Percentiles rank a stretch among this genome's conserved stretches.
These are phyloP conservation scores for Alcedo quadribrachys DNA, from an alignment of 2,797 vertebrate genomes.

Conservation along the genomic window DNA sequence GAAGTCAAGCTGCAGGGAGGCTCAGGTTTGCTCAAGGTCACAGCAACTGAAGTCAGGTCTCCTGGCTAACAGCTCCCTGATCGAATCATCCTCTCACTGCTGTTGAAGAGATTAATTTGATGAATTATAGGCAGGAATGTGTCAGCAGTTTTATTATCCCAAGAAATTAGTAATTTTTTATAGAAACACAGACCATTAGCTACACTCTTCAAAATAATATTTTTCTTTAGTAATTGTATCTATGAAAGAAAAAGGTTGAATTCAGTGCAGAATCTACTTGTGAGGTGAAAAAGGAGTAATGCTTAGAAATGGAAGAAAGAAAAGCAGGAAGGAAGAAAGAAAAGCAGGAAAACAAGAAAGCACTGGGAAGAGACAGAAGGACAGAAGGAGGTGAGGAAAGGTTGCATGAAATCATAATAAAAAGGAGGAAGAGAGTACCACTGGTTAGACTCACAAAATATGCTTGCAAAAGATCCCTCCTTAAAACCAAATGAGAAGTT, in stretches of 20 bases:
- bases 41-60: not conserved
- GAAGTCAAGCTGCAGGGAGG: not conserved
- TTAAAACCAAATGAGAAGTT: not conserved
- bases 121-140: not conserved
- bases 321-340: not conserved
- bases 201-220: not conserved
- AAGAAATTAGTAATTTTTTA: not conserved
- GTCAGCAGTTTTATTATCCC: not conserved
- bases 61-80: not conserved
- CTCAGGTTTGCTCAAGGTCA: constrained; percentile 11
- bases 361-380: not conserved
- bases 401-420: not conserved
- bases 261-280: not conserved
- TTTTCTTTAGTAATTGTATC: not conserved
- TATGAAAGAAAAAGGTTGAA: not conserved
- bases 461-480: not conserved
- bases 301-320: not conserved
- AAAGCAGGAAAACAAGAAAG: not conserved
- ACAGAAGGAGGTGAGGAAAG: not conserved
- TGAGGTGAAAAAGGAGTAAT: not conserved
- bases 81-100: not conserved
- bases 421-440: not conserved
- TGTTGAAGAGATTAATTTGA: not conserved
- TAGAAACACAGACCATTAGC: not conserved
- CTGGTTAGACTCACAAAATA: not conserved